Evolutionary conservation across 2,888 invertebrate genomes (phyloP).

Genomic region (Sarcophaga caerulescens): DNA sequence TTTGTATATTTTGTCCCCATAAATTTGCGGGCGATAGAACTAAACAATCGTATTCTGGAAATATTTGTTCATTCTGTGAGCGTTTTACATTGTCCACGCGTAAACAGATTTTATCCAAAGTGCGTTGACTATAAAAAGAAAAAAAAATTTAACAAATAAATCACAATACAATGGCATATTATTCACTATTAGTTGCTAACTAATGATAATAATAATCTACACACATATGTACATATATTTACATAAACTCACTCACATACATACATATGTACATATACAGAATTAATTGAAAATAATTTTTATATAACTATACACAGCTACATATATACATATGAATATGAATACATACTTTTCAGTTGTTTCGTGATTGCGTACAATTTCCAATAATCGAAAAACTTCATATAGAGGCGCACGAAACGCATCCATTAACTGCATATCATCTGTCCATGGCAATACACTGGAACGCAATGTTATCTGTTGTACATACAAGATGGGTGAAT

Average conservation of each 20-base stretch:
- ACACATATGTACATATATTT: neutral
- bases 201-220: conserved; percentile 14
- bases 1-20: conserved; percentile 92
- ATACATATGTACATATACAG: neutral
- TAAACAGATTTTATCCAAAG: conserved; percentile 90
- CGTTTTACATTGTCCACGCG: conserved; percentile 91
- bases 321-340: neutral
- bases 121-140: conserved; percentile 84
- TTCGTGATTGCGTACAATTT: conserved; percentile 90
- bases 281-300: neutral
- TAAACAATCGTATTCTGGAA: conserved; percentile 96
- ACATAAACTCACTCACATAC: neutral
- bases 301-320: neutral
- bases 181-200: conserved; percentile 24
- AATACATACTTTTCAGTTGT: conserved; percentile 77
- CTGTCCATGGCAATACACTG: conserved; percentile 94
- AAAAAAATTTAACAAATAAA: conserved; percentile 27
- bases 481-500: conserved; percentile 85
- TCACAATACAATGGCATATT: conserved; percentile 45
- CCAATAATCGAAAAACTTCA: conserved; percentile 93
- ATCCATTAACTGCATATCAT: conserved; percentile 91
- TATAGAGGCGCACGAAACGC: conserved; percentile 95
- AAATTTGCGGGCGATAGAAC: conserved; percentile 96
- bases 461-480: conserved; percentile 89
- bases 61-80: conserved; percentile 84